phyloP scores from a whole-genome alignment of 2,888 invertebrate species.

The Crioceris asparagi region DNA sequence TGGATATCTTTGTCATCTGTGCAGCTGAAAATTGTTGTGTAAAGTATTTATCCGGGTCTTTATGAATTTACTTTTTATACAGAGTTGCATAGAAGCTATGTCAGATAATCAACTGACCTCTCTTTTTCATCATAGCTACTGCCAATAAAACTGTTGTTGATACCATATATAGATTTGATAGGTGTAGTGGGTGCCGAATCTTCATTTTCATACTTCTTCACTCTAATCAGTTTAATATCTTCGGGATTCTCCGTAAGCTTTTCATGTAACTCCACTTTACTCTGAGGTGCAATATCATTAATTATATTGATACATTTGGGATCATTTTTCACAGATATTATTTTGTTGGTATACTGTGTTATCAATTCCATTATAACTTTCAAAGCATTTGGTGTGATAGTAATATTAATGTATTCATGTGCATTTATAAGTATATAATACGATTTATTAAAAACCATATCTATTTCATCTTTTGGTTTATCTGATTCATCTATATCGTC shows the following conservation, averaged over 20 bases:
- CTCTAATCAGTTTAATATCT: conserved; percentile 37
- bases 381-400: conserved; percentile 56
- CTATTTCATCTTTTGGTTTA: conserved; percentile 15
- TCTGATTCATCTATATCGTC: conserved; percentile 30
- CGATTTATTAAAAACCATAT: conserved; percentile 37
- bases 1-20: conserved; percentile 25
- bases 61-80: too few relatives aligned
- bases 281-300: conserved; percentile 56
- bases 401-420: conserved; percentile 54
- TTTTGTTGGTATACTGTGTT: conserved; percentile 36
- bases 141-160: conserved; percentile 1
- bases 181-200: conserved; percentile 54
- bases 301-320: conserved; percentile 41
- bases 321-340: conserved; percentile 32
- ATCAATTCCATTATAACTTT: conserved; percentile 39
- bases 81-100: not conserved
- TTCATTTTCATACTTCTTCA: conserved; percentile 49
- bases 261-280: conserved; percentile 46
- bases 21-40: conserved; percentile 7
- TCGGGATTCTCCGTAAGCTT: conserved; percentile 42
- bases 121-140: conserved; percentile 2
- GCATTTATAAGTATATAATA: conserved; percentile 60
- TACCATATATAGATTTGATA: conserved; percentile 13
- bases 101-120: not conserved
- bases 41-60: too few relatives aligned